Percentiles rank a stretch among this genome's conserved stretches.
Conservation (phyloP, 2,113 vertebrate species). For the Oncorhynchus kisutch region DNA sequence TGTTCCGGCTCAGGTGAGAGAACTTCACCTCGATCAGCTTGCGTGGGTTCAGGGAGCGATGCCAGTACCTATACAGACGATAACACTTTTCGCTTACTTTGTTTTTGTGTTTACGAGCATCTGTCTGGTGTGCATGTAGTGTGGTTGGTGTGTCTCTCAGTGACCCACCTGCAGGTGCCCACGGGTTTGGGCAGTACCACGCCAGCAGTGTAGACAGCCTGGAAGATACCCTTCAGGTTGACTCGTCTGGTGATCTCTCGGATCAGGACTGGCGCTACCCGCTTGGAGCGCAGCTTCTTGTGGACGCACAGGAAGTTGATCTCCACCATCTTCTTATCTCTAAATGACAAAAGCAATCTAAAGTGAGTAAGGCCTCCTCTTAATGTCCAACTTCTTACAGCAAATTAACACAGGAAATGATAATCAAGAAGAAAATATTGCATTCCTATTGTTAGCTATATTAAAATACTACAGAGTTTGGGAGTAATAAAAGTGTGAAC, state of each 20-base stretch:
- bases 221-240: slow-evolving; percentile 95
- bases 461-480: background rate
- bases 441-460: background rate
- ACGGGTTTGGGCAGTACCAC: slow-evolving; percentile 98
- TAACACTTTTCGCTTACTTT: background rate
- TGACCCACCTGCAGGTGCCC: slow-evolving; percentile 90
- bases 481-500: background rate
- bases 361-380: background rate
- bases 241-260: slow-evolving; percentile 95
- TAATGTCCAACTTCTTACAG: background rate
- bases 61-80: slow-evolving; percentile 88
- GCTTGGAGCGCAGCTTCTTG: slow-evolving; percentile 95
- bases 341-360: slow-evolving; percentile 44
- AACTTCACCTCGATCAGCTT: slow-evolving; percentile 99
- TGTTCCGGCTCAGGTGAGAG: slow-evolving; percentile 97
- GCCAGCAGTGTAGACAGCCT: slow-evolving; percentile 96
- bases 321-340: slow-evolving; percentile 98
- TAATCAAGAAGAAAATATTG: background rate
- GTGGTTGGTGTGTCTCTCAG: background rate
- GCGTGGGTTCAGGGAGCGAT: slow-evolving; percentile 94
- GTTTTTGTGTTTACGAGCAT: background rate
- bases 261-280: slow-evolving; percentile 96
- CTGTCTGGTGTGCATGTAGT: background rate
- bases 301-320: slow-evolving; percentile 99
- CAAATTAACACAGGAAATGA: background rate